Base-by-base conservation (phyloP, 1,140 invertebrate genomes). In the Camponotus floridanus region DNA sequence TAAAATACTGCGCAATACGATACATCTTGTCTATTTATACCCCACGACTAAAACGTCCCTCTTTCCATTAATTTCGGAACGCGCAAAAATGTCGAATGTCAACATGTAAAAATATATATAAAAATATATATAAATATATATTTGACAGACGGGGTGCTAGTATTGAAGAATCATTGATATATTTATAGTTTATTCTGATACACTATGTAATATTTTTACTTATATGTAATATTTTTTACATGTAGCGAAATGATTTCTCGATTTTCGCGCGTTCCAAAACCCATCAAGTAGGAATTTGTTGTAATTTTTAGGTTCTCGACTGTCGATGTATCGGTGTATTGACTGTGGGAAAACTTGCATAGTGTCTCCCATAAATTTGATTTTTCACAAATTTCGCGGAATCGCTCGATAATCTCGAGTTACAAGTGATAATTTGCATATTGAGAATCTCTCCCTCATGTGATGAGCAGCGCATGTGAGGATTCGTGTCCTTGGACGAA, bases 401-500 rank as follows among this genome's bases (percentile, higher is more conserved):
- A 65, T 36, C 9, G 15, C 13, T 45, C 26, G 11, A 48, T n/a
- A 48, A 48, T 7, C 7, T 73, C 26, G 73, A 42, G 31, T 21
- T 57, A 33, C 1, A 8, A 48, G 59, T 51, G 31, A 51, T 26
- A 65, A 39, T 65, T 65, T 5, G 8, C 1, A 5, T 5, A 78
- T 64, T 42, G 26, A 61, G 51, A 76, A 55, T 26, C 5, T 21
- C 79, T 87, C 21, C 48, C 31, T 67, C 74, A 85, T 90, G 92
- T 93, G 84, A 94, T 93, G 93, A 93, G 90, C 86, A 92, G 86
- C 67, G 48, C 79, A 90, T 91, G 91, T 85, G 91, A 94, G 89
- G 92, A 89, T 88, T 88, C 86, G 73, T 92, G 91, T 85, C 68
- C 91, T 90, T 94, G 92, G 93, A 92, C 87, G 83, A 92, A 88